Evolutionary conservation across 2,888 invertebrate genomes (phyloP), one percentile per base, ranked within the genome.

Genomic region (Ernsta delagoae): DNA sequence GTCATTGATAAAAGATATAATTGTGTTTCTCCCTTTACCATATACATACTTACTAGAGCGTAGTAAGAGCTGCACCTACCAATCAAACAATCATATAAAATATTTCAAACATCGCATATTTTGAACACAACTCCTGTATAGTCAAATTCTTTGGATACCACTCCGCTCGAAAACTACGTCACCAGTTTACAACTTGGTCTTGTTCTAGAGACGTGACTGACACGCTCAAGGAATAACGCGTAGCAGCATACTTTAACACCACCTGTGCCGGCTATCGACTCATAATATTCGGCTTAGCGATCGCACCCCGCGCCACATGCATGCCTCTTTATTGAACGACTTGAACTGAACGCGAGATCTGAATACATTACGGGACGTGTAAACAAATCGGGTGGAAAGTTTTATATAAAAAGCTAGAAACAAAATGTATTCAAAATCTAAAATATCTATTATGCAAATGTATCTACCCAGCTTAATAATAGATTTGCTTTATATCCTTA

Each of bases 231-330:
- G 24, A 56, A 67, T 67, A 72, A 70, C 56, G 67, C 80, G 75
- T 87, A 89, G 83, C 89, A 86, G 82, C 86, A 87, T 87, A 87
- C 88, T 43, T 92, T 93, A 91, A 83, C 91, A 77, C 86, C 94
- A 94, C 93, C 94, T 92, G 92, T 77, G 84, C 70, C 86, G 83
- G 80, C 89, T 79, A 88, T 90, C 86, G 83, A 84, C 93, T 93
- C 93, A 94, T 94, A 94, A 94, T 93, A 94, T 94, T 94, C 94
- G 89, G 93, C 94, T 94, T 94, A 94, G 88, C 92, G 81, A 83
- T 79, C 70, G 68, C 73, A 65, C 69, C 70, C 60, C 45, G 59
- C 72, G 72, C 72, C 79, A 72, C 79, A 76, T 75, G 78, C 76
- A 62, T 72, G 77, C 65, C 75, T 69, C 73, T 66, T 70, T 65